phyloP scores from a whole-genome alignment of 1,140 invertebrate species.

The Drosophila watanabei region DNA sequence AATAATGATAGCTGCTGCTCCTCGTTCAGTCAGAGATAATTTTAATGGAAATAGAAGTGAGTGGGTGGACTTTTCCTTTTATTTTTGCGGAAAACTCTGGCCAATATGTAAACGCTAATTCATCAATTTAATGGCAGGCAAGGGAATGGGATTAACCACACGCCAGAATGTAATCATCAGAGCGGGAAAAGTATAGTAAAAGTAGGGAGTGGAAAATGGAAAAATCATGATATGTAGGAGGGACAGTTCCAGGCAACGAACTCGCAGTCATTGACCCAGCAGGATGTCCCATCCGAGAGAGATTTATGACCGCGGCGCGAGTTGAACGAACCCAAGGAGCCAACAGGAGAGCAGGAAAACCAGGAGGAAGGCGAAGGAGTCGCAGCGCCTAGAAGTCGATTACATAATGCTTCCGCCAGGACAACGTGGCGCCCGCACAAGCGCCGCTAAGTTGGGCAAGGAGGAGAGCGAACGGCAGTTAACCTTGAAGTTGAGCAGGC shows the following conservation, averaged over 20 bases:
- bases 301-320: constrained; percentile 61
- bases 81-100: constrained; percentile 9
- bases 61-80: neutral
- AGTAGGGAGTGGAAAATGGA: constrained; percentile 35
- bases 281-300: constrained; percentile 35
- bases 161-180: constrained; percentile 62
- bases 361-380: neutral
- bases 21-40: constrained; percentile 28
- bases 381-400: constrained; percentile 23
- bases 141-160: constrained; percentile 22
- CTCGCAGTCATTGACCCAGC: constrained; percentile 56
- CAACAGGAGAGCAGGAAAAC: constrained; percentile 34
- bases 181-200: constrained; percentile 30
- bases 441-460: constrained; percentile 37
- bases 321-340: constrained; percentile 67
- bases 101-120: constrained; percentile 62
- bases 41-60: constrained; percentile 44
- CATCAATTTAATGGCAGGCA: constrained; percentile 69
- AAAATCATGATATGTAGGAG: constrained; percentile 1
- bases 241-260: constrained; percentile 55
- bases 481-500: constrained; percentile 72
- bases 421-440: constrained; percentile 56
- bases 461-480: constrained; percentile 42
- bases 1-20: constrained; percentile 5
- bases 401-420: constrained; percentile 58